Conservation (phyloP, 2,888 invertebrate genomes). For the Eupithecia insigniata region DNA sequence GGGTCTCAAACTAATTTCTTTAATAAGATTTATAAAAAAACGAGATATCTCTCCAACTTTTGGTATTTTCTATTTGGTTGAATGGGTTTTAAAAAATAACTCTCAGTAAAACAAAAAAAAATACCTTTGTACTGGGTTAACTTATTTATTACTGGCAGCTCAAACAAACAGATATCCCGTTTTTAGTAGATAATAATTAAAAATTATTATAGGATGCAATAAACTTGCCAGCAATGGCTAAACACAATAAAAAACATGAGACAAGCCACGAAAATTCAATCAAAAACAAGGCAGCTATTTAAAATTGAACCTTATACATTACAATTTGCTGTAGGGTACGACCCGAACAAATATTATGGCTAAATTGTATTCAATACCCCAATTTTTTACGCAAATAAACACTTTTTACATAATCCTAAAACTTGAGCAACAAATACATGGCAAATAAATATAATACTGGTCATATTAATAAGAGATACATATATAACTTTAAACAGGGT, state of each 20-base stretch:
- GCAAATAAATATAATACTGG: background rate
- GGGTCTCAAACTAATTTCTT: background rate
- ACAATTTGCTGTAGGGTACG: no score
- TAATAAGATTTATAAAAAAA: background rate
- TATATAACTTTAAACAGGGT: background rate
- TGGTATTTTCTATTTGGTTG: background rate
- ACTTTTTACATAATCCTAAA: background rate
- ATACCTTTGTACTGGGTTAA: background rate
- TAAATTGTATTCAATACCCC: background rate
- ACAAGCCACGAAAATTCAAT: background rate
- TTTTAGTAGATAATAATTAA: background rate
- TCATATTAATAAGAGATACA: background rate
- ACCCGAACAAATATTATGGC: background rate
- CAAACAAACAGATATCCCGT: background rate
- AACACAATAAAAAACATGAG: background rate
- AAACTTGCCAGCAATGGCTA: background rate
- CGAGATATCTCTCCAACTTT: background rate
- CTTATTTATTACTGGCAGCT: background rate
- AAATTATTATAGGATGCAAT: background rate
- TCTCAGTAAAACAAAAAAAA: background rate
- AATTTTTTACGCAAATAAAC: background rate
- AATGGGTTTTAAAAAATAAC: background rate
- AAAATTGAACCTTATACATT: background rate
- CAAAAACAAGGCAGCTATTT: background rate
- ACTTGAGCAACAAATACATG: background rate